phyloP scores from a whole-genome alignment of 2,113 vertebrate genomes.

The Festucalex cinctus region DNA sequence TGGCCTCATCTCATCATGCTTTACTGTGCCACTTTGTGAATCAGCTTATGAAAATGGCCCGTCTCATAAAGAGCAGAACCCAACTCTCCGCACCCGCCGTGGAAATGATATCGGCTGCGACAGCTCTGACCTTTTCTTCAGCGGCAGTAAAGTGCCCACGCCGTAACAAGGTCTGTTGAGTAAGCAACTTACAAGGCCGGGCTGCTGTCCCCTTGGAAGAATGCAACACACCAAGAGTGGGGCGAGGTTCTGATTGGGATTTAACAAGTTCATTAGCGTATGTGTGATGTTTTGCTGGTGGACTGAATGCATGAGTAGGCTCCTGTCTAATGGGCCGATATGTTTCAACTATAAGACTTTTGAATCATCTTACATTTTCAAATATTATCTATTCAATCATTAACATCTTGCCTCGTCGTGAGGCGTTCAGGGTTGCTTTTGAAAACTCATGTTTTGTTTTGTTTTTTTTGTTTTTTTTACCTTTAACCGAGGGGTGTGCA shows the following conservation, averaged over 20 bases:
- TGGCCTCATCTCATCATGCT: slow-evolving; percentile 43
- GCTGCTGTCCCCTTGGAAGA: slow-evolving; percentile 48
- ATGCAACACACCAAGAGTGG: not conserved
- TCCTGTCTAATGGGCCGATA: no score
- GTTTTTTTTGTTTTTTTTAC: no score
- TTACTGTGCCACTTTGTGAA: slow-evolving; percentile 68
- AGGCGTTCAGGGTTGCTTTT: no score
- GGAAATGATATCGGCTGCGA: slow-evolving; percentile 61
- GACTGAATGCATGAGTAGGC: no score
- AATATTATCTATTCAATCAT: no score
- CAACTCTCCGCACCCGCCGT: slow-evolving; percentile 1
- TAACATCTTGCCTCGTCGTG: no score
- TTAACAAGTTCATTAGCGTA: slow-evolving; percentile 71
- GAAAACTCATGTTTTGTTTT: no score
- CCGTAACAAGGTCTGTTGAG: slow-evolving; percentile 76
- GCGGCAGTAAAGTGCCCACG: slow-evolving; percentile 51
- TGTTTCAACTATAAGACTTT: no score
- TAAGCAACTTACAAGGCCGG: slow-evolving; percentile 75
- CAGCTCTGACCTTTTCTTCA: slow-evolving; percentile 69
- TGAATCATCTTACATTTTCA: no score
- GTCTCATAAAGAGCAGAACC: slow-evolving; percentile 63
- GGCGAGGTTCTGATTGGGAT: slow-evolving; percentile 62
- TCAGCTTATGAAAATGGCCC: slow-evolving; percentile 69
- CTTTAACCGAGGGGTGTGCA: no score
- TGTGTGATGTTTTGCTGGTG: slow-evolving; percentile 1